A percentile compares a stretch with the other conserved stretches of the same genome.
phyloP scores from a whole-genome alignment of 1,140 invertebrate species.

The Scaptomyza pallida region DNA sequence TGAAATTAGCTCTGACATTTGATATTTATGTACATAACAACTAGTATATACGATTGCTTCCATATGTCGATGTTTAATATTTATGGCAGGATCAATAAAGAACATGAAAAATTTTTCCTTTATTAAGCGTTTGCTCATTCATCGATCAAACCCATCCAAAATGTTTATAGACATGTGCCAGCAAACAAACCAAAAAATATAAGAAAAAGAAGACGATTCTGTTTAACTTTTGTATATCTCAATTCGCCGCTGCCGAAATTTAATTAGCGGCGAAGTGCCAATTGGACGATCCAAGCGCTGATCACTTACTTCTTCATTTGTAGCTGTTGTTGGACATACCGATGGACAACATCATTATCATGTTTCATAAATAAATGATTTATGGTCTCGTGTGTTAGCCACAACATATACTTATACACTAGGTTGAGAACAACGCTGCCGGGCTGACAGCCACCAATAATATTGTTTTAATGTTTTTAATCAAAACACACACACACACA shows the following conservation, averaged over 20 bases:
- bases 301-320: slow-evolving; percentile 60
- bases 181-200: slow-evolving; percentile 7
- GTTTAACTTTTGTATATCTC: slow-evolving; percentile 47
- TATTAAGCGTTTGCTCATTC: slow-evolving; percentile 15
- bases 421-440: slow-evolving; percentile 27
- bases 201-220: slow-evolving; percentile 22
- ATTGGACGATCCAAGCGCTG: slow-evolving; percentile 51
- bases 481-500: slow-evolving; percentile 31
- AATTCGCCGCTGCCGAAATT: slow-evolving; percentile 51
- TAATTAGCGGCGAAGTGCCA: slow-evolving; percentile 70
- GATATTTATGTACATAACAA: slow-evolving; percentile 1
- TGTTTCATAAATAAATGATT: slow-evolving; percentile 59
- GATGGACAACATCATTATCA: slow-evolving; percentile 19
- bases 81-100: slow-evolving; percentile 54
- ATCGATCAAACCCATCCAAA: slow-evolving; percentile 25
- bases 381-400: slow-evolving; percentile 33
- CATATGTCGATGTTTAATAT: background rate
- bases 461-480: slow-evolving; percentile 61
- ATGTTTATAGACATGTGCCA: background rate
- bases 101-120: slow-evolving; percentile 42
- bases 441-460: slow-evolving; percentile 41
- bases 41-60: background rate
- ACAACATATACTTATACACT: background rate
- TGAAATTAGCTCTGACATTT: slow-evolving; percentile 23
- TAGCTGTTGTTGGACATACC: background rate